A percentile compares a stretch with the other conserved stretches of the same genome.
phyloP scores from a whole-genome alignment of 2,113 vertebrate genomes.

The Serranochromis macrocephalus region DNA sequence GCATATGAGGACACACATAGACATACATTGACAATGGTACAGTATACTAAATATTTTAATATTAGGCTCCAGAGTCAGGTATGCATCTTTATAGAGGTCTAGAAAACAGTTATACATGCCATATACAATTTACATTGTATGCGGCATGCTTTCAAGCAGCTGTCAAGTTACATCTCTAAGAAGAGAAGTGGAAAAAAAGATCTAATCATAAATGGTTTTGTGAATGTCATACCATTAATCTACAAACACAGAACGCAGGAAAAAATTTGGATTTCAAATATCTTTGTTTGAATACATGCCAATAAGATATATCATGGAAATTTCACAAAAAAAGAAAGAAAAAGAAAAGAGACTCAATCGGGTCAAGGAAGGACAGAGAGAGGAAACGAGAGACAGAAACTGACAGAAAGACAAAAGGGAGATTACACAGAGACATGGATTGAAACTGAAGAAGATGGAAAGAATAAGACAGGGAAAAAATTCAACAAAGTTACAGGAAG shows the following conservation, averaged over 20 bases:
- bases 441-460: conserved; percentile 36
- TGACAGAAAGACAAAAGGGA: conserved; percentile 41
- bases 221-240: background rate
- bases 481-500: conserved; percentile 50
- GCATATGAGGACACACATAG: background rate
- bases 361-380: conserved; percentile 28
- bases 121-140: background rate
- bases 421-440: conserved; percentile 45
- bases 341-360: background rate
- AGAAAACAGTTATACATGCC: background rate
- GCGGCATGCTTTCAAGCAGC: background rate
- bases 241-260: background rate
- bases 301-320: background rate
- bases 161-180: background rate
- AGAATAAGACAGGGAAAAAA: background rate
- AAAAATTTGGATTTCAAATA: background rate
- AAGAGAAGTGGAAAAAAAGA: background rate
- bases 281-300: background rate
- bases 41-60: background rate
- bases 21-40: background rate
- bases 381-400: conserved; percentile 36
- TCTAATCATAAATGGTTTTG: background rate
- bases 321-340: background rate
- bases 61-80: background rate
- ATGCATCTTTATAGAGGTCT: background rate